A percentile compares a stretch with the other conserved stretches of the same genome.
These are phyloP conservation scores for Oreortyx pictus DNA, from an alignment of 2,797 vertebrate genomes.

Conservation along the genomic window DNA sequence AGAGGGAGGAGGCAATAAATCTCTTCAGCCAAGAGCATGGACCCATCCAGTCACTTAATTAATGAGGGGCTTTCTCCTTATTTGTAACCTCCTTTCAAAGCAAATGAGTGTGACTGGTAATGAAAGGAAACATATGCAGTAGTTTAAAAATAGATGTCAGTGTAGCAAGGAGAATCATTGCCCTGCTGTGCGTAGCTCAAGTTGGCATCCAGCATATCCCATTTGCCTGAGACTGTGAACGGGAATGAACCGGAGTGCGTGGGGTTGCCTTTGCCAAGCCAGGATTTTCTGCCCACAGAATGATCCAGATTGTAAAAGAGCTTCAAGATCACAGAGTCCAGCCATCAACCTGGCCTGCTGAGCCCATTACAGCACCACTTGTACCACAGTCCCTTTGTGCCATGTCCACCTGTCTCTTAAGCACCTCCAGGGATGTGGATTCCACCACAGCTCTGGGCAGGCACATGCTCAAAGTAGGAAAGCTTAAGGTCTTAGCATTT, in stretches of 20 bases:
- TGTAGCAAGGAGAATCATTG: not conserved
- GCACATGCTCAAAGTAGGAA: not conserved
- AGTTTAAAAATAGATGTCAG: conserved; percentile 28
- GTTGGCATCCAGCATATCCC: not conserved
- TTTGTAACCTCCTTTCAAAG: conserved; percentile 48
- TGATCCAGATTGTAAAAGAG: not conserved
- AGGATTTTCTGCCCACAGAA: not conserved
- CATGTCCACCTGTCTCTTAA: not conserved
- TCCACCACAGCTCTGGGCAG: not conserved
- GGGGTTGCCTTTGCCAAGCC: not conserved
- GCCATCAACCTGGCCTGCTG: not conserved
- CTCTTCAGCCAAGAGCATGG: not conserved
- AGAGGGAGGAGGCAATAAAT: conserved; percentile 37
- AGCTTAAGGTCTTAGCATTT: not conserved
- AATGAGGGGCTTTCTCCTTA: conserved; percentile 36
- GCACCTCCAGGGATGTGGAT: not conserved
- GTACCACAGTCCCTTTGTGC: not conserved
- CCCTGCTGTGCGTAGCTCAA: not conserved
- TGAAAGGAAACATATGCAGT: conserved; percentile 15
- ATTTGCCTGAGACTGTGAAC: not conserved
- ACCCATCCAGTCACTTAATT: conserved; percentile 12
- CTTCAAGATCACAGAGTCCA: not conserved
- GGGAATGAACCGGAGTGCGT: fast-evolving
- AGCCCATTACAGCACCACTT: not conserved
- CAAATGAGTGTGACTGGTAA: not conserved